These are phyloP conservation scores for Papilio demoleus DNA, from an alignment of 2,888 invertebrate species.

Conservation along the genomic window DNA sequence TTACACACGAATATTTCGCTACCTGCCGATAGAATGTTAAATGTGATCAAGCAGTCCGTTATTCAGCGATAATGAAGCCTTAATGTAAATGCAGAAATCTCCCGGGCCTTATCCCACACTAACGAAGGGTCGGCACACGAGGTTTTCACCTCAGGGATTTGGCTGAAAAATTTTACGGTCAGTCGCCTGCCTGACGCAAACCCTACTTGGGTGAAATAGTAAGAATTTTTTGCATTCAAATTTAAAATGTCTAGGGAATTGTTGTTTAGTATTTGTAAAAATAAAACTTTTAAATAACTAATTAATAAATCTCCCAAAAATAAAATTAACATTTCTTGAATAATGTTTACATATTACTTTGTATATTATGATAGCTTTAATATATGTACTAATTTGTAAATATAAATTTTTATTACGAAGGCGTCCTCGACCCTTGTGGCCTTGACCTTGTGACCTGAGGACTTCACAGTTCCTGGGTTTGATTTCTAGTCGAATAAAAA, in stretches of 20 bases:
- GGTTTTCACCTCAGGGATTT: no score
- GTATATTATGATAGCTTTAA: background rate
- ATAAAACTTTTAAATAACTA: conserved; percentile 3
- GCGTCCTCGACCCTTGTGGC: background rate
- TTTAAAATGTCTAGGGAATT: background rate
- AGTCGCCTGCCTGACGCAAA: no score
- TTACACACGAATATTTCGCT: no score
- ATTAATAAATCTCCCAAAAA: conserved; percentile 19
- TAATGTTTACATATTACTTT: conserved; percentile 23
- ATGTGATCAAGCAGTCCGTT: no score
- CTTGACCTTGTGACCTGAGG: conserved; percentile 17
- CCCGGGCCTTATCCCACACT: no score
- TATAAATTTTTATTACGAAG: background rate
- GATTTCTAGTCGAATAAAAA: background rate
- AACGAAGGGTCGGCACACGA: no score
- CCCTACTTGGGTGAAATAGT: no score
- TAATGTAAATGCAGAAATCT: no score
- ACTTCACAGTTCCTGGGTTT: conserved; percentile 1
- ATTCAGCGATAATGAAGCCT: no score
- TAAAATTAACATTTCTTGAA: conserved; percentile 16
- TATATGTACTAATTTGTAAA: conserved; percentile 1
- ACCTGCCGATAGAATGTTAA: no score
- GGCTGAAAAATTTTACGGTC: no score
- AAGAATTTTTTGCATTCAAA: no score
- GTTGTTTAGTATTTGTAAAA: background rate